Conservation (phyloP, 2,797 vertebrate genomes). For the Nothura maculosa region DNA sequence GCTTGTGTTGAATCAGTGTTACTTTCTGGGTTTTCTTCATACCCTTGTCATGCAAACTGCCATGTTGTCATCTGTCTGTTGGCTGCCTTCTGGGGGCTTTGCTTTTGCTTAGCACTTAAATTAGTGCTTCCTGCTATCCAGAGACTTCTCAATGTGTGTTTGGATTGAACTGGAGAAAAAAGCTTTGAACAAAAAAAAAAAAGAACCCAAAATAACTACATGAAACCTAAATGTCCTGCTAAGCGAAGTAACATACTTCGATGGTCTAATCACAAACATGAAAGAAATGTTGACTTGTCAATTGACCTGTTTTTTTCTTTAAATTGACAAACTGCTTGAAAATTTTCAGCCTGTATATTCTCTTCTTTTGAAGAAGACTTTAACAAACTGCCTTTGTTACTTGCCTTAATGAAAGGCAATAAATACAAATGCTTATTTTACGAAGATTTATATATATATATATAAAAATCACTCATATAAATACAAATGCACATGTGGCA, state of each 20-base stretch:
- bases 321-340: not conserved
- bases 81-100: not conserved
- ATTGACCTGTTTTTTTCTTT: not conserved
- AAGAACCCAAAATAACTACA: not conserved
- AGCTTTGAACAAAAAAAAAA: not conserved
- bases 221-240: not conserved
- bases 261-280: not conserved
- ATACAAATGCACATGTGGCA: not conserved
- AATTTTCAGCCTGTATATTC: not conserved
- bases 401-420: not conserved
- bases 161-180: not conserved
- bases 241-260: not conserved
- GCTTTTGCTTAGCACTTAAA: not conserved
- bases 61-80: not conserved
- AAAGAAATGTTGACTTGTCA: not conserved
- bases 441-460: too few species aligned
- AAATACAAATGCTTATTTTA: not conserved
- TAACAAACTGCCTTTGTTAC: not conserved
- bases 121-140: not conserved
- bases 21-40: not conserved
- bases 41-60: not conserved
- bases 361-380: not conserved
- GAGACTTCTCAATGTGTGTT: not conserved
- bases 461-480: not conserved
- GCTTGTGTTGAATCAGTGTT: not conserved